Evolutionary conservation across 2,113 vertebrate species (phyloP).

Genomic region (Condylura cristata): DNA sequence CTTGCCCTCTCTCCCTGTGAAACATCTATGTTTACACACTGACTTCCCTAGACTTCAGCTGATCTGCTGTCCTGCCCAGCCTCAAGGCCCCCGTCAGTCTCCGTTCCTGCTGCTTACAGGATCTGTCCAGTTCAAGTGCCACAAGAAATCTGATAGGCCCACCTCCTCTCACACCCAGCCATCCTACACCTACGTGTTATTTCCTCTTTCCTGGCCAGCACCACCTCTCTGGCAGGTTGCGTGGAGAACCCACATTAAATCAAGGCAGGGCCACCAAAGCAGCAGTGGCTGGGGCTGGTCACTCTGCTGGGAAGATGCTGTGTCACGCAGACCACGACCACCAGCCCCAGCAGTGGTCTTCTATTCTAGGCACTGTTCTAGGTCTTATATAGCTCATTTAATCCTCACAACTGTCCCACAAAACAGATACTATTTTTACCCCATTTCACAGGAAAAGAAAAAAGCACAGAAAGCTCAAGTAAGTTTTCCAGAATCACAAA

Average conservation of each 20-base stretch:
- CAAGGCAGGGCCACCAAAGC: not conserved
- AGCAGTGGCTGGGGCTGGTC: not conserved
- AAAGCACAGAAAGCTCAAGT: not conserved
- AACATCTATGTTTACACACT: not conserved
- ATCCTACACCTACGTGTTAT: not conserved
- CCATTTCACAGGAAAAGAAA: not conserved
- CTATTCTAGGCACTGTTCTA: not conserved
- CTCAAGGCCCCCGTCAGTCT: not conserved
- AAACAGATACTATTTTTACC: not conserved
- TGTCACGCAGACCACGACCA: too few relatives aligned
- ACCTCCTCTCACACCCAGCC: not conserved
- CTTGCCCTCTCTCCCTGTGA: not conserved
- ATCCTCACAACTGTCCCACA: not conserved
- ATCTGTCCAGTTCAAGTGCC: not conserved
- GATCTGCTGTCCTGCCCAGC: not conserved
- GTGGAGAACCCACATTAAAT: not conserved
- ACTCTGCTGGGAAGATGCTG: not conserved
- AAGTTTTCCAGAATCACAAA: not conserved
- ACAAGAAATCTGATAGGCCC: not conserved
- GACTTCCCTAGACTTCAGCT: not conserved
- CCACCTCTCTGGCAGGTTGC: not conserved
- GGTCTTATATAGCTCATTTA: not conserved
- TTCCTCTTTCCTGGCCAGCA: not conserved
- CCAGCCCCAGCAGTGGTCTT: not conserved
- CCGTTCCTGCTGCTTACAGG: not conserved